Evolutionary conservation across 1,140 invertebrate species (phyloP), one percentile per base, ranked within the genome.

Genomic region (Macrosteles quadrilineatus): DNA sequence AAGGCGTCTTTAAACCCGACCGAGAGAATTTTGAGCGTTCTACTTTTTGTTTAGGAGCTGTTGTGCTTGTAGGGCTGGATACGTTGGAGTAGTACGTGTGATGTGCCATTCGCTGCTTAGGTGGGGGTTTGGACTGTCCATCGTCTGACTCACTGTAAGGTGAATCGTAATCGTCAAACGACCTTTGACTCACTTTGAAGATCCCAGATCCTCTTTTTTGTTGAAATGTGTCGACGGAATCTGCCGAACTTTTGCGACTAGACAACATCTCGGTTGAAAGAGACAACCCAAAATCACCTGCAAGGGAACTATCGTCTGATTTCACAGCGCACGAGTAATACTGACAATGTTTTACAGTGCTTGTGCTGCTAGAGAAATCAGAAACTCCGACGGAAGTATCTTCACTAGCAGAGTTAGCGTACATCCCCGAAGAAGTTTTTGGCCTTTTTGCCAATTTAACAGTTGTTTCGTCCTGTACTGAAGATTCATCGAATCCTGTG

Each of bases 321-420:
- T 73, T 71, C 0, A 72, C 72, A 47, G 72, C 63, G 63, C 69
- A 71, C 2, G 70, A 73, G 53, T 75, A 71, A 68, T 76, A 73
- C 36, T 72, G 67, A 45, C 71, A 73, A 59, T 76, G 73, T 36
- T 73, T 71, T 0, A 76, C 70, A 19, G 75, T 77, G 21, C 71
- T 76, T n/a, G 75, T 75, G 45, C 74, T 77, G 40, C 91, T 93
- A 0, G 91, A 93, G 90, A 91, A 93, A 74, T 93, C 91, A 0
- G 91, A 92, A 30, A 93, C 80, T 19, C 91, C 91, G 78, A 93
- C 90, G 0, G 91, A 93, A 0, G 91, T 94, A 76, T 93, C 91
- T 78, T 92, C 91, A 21, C 90, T 91, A 77, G 92, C 90, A 0
- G 90, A 92, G 79, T 90, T 87, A 79, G 19, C 68, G 29, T 64